Base-by-base conservation (phyloP, 2,888 invertebrate genomes). In the Drosophila basisetae region DNA sequence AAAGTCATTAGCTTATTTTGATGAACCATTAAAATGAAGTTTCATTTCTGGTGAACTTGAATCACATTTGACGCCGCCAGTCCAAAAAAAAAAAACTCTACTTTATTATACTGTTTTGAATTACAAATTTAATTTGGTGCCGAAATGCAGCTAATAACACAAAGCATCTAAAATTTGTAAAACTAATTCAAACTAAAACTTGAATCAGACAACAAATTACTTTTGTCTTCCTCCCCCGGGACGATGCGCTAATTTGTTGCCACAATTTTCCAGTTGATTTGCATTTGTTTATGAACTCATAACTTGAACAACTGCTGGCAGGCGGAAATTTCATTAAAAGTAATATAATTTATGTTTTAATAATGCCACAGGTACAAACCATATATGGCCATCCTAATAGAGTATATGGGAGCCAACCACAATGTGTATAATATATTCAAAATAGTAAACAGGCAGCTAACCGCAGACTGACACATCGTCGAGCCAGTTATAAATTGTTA, bases 221-320 rank as follows among this genome's bases (percentile, higher is more conserved):
- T 39, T 37, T 62, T 52, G 59, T 71, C 68, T 66, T 76, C 79
- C 71, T 68, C 73, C 72, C 62, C 30, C 35, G 49, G 55, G 65
- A 75, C 70, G 85, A 85, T 82, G 85, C 85, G 90, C 90, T 88
- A 90, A 85, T 85, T 85, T 85, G 84, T 78, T 88, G 83, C 76
- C 83, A 88, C 89, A 76, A 84, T 88, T 89, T 85, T 84, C 83
- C 85, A 76, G 50, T 68, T 82, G 65, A 90, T 85, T 85, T 88
- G 80, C 85, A 85, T 85, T 82, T 87, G 83, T 74, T 90, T 85
- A 90, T 89, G 82, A 90, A 90, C 86, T 78, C 80, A 90, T 90
- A 90, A 90, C 80, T 73, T 63, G 53, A 65, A 64, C 41, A 18
- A 69, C 69, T 63, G 77, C 59, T 71, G 73, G 71, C 83, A 25